Conservation (phyloP, 1,140 invertebrate species). For the Eurosta solidaginis region DNA sequence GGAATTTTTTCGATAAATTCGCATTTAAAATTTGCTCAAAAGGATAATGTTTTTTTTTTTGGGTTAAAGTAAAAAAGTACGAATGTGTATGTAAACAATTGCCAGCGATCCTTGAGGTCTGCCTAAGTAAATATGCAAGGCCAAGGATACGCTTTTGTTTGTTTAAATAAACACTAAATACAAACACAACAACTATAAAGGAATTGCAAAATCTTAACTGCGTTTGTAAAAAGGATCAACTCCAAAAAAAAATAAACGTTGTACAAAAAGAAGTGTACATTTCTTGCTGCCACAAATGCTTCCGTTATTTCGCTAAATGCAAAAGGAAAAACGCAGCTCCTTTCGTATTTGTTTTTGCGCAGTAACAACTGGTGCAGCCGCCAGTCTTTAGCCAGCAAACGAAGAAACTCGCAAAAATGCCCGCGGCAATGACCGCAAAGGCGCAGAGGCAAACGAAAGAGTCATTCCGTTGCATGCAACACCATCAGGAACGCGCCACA, state of each 20-base stretch:
- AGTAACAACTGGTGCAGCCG: not conserved
- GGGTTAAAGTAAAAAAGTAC: not conserved
- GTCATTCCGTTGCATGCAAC: not conserved
- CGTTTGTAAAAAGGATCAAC: not conserved
- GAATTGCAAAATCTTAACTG: not conserved
- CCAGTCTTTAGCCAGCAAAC: not conserved
- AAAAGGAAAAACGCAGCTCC: not conserved
- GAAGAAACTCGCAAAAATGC: conserved; percentile 10
- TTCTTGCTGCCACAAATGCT: not conserved
- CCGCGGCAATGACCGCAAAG: conserved; percentile 26
- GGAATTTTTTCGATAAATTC: not conserved
- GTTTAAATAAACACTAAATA: not conserved
- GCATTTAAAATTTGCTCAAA: not conserved
- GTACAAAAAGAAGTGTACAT: not conserved
- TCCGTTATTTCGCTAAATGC: not conserved
- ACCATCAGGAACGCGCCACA: not conserved
- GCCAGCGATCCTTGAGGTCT: not conserved
- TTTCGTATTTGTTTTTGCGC: not conserved
- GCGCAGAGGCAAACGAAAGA: not conserved
- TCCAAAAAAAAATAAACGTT: not conserved
- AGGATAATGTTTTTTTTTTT: conserved; percentile 4
- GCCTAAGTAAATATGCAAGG: conserved; percentile 3
- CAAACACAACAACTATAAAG: not conserved
- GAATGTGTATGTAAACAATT: not conserved
- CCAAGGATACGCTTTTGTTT: conserved; percentile 13